Evolutionary conservation across 1,140 invertebrate genomes (phyloP).

Genomic region (Papilio xuthus): DNA sequence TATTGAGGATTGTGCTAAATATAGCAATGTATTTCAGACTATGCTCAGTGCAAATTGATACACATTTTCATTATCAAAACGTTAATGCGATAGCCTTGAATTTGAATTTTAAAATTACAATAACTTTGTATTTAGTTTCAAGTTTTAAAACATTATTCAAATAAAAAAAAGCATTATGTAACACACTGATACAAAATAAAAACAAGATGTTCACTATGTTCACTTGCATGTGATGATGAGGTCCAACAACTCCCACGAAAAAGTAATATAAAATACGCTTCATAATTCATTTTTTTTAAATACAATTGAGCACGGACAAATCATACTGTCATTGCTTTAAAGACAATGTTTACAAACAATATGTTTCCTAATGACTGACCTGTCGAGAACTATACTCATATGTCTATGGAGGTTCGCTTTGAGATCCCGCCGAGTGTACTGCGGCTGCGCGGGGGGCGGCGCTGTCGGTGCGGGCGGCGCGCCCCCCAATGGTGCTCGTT

Average conservation of each 20-base stretch:
- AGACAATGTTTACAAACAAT: conserved; percentile 6
- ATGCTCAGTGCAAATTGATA: background rate
- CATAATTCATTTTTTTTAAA: too few species aligned
- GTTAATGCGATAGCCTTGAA: background rate
- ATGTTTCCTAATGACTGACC: conserved; percentile 61
- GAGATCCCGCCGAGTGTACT: conserved; percentile 75
- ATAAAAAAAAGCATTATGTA: background rate
- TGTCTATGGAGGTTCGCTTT: conserved; percentile 78
- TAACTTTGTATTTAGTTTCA: background rate
- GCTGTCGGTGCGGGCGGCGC: conserved; percentile 52
- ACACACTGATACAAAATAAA: background rate
- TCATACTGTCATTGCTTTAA: background rate
- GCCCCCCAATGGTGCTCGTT: conserved; percentile 68
- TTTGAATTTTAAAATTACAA: background rate
- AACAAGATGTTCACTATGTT: too few species aligned
- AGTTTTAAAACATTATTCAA: background rate
- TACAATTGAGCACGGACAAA: background rate
- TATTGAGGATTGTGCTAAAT: conserved; percentile 6
- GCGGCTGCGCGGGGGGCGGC: conserved; percentile 55
- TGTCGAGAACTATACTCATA: conserved; percentile 80
- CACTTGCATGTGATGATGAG: too few species aligned
- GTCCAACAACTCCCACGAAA: too few species aligned
- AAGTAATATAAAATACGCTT: too few species aligned
- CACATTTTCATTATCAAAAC: background rate
- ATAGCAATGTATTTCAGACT: background rate